Evolutionary conservation across 2,888 invertebrate species (phyloP).

Genomic region (Pollenia amentaria): DNA sequence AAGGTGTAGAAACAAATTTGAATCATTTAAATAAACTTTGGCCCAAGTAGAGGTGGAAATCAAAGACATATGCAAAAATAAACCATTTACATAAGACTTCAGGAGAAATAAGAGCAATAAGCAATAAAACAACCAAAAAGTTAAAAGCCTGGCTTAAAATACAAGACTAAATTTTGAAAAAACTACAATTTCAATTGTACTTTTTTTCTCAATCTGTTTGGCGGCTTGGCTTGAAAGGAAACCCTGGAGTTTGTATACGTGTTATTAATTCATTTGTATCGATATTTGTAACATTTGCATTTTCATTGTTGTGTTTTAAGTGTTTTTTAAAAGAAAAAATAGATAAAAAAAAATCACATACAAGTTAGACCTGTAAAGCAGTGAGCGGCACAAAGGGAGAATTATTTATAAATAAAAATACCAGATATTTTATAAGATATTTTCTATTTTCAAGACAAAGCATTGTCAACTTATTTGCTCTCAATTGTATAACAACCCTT

Average conservation of each 20-base stretch:
- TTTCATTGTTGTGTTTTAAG: slow-evolving; percentile 64
- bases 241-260: slow-evolving; percentile 68
- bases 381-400: too few relatives aligned
- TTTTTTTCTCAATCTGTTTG: slow-evolving; percentile 20
- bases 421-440: too few relatives aligned
- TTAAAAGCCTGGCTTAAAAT: slow-evolving; percentile 64
- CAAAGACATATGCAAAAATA: slow-evolving; percentile 28
- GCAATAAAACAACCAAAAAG: slow-evolving; percentile 24
- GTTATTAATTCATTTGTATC: slow-evolving; percentile 74
- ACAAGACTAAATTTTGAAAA: slow-evolving; percentile 23
- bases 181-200: slow-evolving; percentile 53
- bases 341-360: not conserved
- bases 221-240: slow-evolving; percentile 70
- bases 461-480: too few relatives aligned
- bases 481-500: too few relatives aligned
- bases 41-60: slow-evolving; percentile 64
- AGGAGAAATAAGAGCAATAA: slow-evolving; percentile 45
- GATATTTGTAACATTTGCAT: slow-evolving; percentile 74
- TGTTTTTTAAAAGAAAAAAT: slow-evolving; percentile 33
- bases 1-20: slow-evolving; percentile 72
- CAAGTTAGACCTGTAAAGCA: slow-evolving; percentile 14
- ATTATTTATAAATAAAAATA: too few relatives aligned
- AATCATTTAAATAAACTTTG: slow-evolving; percentile 73
- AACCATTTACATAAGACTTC: slow-evolving; percentile 66
- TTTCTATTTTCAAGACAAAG: too few relatives aligned